Percentiles rank a stretch among this genome's conserved stretches.
Conservation (phyloP, 1,140 invertebrate species). For the Rhyzopertha dominica region DNA sequence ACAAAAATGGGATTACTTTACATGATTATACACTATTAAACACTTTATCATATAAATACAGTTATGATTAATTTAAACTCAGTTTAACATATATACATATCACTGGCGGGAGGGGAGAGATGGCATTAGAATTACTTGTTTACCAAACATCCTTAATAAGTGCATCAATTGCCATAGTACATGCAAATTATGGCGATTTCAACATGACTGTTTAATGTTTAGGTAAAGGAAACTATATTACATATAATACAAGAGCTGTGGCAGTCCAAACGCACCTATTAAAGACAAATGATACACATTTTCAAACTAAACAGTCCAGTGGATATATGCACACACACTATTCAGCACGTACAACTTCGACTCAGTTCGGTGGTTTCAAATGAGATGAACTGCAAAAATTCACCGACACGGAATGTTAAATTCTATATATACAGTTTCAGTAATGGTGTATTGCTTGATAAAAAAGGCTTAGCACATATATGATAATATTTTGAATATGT, state of each 20-base stretch:
- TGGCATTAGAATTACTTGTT: slow-evolving; percentile 3
- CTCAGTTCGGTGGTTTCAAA: too few relatives aligned
- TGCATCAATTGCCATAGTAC: too few relatives aligned
- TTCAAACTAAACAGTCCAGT: too few relatives aligned
- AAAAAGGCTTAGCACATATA: too few relatives aligned
- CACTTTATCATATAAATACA: slow-evolving; percentile 38
- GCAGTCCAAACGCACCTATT: slow-evolving; percentile 40
- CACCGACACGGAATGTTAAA: too few relatives aligned
- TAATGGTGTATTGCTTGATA: too few relatives aligned
- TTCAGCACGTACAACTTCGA: too few relatives aligned
- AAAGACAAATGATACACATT: slow-evolving; percentile 30
- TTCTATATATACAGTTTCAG: too few relatives aligned
- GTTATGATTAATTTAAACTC: slow-evolving; percentile 36
- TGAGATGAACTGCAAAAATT: too few relatives aligned
- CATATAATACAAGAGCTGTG: slow-evolving; percentile 47
- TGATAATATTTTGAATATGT: too few relatives aligned
- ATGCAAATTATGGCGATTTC: slow-evolving; percentile 13
- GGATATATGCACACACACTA: too few relatives aligned
- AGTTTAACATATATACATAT: slow-evolving; percentile 42
- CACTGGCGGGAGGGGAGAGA: slow-evolving; percentile 32
- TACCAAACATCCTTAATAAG: slow-evolving; percentile 25
- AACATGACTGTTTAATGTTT: slow-evolving; percentile 37
- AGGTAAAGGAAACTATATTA: slow-evolving; percentile 46
- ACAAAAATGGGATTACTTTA: slow-evolving; percentile 41
- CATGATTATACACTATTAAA: slow-evolving; percentile 40